phyloP scores from a whole-genome alignment of 2,113 vertebrate species.

The Orcinus orca region DNA sequence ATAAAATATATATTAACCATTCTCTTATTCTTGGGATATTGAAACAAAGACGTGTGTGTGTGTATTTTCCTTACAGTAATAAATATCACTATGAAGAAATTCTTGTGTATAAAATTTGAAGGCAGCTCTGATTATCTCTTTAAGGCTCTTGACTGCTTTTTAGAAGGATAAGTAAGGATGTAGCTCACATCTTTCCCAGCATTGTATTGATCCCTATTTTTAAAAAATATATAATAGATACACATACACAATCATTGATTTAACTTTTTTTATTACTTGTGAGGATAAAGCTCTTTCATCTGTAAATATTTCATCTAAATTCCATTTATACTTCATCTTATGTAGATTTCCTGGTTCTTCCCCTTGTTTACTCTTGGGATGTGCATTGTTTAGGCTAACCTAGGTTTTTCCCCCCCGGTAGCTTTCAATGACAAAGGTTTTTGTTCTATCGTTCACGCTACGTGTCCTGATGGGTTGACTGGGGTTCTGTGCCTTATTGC shows the following conservation, averaged over 20 bases:
- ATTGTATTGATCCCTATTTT: background rate
- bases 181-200: background rate
- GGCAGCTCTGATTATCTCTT: background rate
- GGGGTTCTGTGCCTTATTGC: fast-evolving
- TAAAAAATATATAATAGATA: background rate
- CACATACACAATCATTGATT: background rate
- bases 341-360: background rate
- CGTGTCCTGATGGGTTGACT: background rate
- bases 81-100: background rate
- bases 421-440: background rate
- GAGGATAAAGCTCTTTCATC: background rate
- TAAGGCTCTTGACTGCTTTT: background rate
- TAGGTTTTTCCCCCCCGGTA: background rate
- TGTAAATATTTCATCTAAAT: background rate
- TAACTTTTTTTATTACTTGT: background rate
- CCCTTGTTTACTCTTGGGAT: background rate
- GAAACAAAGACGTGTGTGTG: background rate
- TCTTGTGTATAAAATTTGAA: background rate
- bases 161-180: background rate
- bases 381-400: background rate
- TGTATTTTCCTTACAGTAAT: background rate
- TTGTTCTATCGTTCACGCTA: background rate
- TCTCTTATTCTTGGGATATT: background rate
- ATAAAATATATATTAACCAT: background rate
- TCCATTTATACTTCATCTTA: background rate